Evolutionary conservation across 1,140 invertebrate genomes (phyloP).

Genomic region (Drosophila mojavensis): DNA sequence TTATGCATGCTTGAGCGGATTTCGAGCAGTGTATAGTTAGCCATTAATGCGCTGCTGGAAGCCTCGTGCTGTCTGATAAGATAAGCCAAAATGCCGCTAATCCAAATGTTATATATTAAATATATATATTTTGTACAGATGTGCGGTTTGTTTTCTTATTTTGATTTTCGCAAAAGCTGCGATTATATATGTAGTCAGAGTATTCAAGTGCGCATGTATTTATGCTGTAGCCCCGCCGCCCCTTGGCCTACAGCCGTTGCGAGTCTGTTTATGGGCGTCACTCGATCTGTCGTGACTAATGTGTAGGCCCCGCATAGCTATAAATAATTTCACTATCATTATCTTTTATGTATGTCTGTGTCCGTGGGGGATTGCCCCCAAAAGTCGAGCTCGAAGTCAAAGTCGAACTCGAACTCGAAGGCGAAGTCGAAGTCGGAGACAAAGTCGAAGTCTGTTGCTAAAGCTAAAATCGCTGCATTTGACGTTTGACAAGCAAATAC

Average conservation of each 20-base stretch:
- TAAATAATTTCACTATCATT: slow-evolving; percentile 55
- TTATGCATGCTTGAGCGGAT: neutral
- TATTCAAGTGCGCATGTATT: slow-evolving; percentile 12
- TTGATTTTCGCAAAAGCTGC: slow-evolving; percentile 9
- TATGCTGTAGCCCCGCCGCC: neutral
- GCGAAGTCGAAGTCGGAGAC: slow-evolving; percentile 10
- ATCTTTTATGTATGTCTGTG: slow-evolving; percentile 21
- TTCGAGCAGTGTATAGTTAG: slow-evolving; percentile 1
- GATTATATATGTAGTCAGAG: slow-evolving; percentile 6
- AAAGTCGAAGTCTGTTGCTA: slow-evolving; percentile 16
- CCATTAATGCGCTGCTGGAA: slow-evolving; percentile 3
- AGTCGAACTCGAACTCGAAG: too few species aligned
- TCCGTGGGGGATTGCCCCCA: slow-evolving; percentile 41
- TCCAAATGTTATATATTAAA: slow-evolving; percentile 24
- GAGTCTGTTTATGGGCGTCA: slow-evolving; percentile 4
- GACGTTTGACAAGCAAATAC: slow-evolving; percentile 76
- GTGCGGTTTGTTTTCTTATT: slow-evolving; percentile 20
- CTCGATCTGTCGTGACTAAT: slow-evolving; percentile 36
- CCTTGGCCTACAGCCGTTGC: neutral
- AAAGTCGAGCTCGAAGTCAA: slow-evolving; percentile 22
- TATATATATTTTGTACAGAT: slow-evolving; percentile 6
- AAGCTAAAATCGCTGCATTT: slow-evolving; percentile 6
- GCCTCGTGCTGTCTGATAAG: slow-evolving; percentile 35
- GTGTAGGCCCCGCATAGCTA: slow-evolving; percentile 44
- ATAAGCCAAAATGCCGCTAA: slow-evolving; percentile 26